phyloP scores from a whole-genome alignment of 1,140 invertebrate species.

The Cherax quadricarinatus region DNA sequence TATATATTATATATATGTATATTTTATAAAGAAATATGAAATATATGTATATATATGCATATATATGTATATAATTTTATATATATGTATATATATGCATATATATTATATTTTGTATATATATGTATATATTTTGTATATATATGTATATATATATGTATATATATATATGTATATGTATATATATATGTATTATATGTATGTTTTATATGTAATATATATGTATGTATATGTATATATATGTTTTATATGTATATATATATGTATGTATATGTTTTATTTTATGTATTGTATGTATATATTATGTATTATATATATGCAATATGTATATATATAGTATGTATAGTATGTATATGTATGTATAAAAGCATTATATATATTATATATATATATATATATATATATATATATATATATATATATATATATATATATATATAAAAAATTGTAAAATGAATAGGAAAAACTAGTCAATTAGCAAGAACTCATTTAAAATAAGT shows the following conservation, averaged over 20 bases:
- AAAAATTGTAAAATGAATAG: too few species aligned
- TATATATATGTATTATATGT: not conserved
- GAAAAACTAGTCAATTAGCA: too few species aligned
- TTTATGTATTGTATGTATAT: not conserved
- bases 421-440: too few species aligned
- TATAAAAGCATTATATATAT: not conserved
- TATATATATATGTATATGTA: not conserved
- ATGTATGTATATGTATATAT: not conserved
- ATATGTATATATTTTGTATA: not conserved
- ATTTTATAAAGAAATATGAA: too few species aligned
- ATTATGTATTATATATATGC: not conserved
- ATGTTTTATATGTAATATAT: too few species aligned
- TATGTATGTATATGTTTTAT: not conserved
- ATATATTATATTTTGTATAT: not conserved
- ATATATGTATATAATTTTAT: not conserved
- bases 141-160: not conserved
- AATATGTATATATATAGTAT: slow-evolving; percentile 1
- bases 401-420: not conserved
- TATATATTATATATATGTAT: slow-evolving; percentile 6
- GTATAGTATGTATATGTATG: not conserved
- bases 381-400: slow-evolving; percentile 13
- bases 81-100: not conserved
- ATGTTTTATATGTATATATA: too few species aligned
- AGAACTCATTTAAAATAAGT: too few species aligned
- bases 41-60: not conserved